phyloP scores from a whole-genome alignment of 2,797 vertebrate species.

The Thalassophryne amazonica region DNA sequence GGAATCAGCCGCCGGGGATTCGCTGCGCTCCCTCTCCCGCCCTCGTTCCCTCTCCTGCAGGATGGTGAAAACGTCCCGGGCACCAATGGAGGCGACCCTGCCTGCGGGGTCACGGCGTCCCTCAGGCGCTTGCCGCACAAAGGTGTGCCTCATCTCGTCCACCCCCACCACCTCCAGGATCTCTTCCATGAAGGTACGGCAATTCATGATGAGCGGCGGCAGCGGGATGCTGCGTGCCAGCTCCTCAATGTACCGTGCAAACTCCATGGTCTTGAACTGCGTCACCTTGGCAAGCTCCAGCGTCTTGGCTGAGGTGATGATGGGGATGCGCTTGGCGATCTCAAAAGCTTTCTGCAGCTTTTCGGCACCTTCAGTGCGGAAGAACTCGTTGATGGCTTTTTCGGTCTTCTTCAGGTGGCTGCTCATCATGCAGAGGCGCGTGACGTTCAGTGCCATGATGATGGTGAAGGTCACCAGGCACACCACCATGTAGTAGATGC shows the following conservation, averaged over 20 bases:
- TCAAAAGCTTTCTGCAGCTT: conserved; percentile 98
- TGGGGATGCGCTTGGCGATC: conserved; percentile 97
- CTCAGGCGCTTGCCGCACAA: conserved; percentile 85
- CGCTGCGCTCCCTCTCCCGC: conserved; percentile 78
- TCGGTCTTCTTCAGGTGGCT: conserved; percentile 99
- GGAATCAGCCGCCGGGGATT: conserved; percentile 88
- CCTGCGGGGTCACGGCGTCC: conserved; percentile 68
- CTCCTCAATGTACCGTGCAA: conserved; percentile 97
- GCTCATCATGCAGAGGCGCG: conserved; percentile 98
- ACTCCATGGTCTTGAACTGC: conserved; percentile 99
- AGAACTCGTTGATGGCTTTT: conserved; percentile 98
- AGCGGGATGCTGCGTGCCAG: conserved; percentile 95
- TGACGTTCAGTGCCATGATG: conserved; percentile 94
- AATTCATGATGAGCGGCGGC: conserved; percentile 98
- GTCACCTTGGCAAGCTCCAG: conserved; percentile 98
- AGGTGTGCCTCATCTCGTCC: conserved; percentile 95
- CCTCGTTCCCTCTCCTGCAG: conserved; percentile 78
- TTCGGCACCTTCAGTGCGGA: conserved; percentile 96
- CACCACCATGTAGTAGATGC: conserved; percentile 97
- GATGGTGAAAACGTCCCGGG: conserved; percentile 86
- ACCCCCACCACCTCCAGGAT: conserved; percentile 96
- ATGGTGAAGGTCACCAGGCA: conserved; percentile 96
- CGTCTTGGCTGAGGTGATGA: conserved; percentile 97
- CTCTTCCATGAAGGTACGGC: conserved; percentile 97
- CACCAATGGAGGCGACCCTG: conserved; percentile 44